Conservation (phyloP, 37 sponge, comb jelly and placozoan genomes). For the Halichondria panicea region DNA sequence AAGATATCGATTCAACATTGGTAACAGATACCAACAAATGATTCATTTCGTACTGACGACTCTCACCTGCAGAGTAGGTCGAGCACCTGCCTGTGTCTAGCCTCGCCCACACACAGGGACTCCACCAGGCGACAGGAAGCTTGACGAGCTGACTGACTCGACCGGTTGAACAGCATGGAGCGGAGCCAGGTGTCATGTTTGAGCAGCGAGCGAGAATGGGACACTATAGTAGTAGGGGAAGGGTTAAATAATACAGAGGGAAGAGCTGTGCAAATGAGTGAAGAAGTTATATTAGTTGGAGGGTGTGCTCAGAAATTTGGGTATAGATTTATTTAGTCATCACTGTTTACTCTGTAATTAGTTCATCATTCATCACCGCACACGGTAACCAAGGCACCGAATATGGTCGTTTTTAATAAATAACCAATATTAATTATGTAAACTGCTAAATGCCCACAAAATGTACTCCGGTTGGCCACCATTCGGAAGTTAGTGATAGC, state of each 20-base stretch:
- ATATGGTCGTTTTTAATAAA: too few species aligned
- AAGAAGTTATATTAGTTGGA: too few species aligned
- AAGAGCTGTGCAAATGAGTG: too few species aligned
- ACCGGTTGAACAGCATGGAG: constrained; percentile 80
- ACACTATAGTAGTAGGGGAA: not conserved
- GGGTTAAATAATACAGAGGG: not conserved
- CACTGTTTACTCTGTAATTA: too few species aligned
- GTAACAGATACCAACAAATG: not conserved
- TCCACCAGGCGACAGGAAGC: constrained; percentile 63
- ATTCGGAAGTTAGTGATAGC: too few species aligned
- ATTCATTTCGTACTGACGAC: not conserved
- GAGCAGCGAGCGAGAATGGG: constrained; percentile 40
- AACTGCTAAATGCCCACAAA: too few species aligned
- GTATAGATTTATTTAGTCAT: too few species aligned
- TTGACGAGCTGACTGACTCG: constrained; percentile 64
- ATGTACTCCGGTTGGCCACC: too few species aligned
- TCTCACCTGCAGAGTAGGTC: constrained; percentile 80
- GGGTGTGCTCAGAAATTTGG: too few species aligned
- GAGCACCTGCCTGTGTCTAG: constrained; percentile 62
- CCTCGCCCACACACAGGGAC: constrained; percentile 65
- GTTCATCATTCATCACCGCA: too few species aligned
- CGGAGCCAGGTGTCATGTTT: constrained; percentile 78
- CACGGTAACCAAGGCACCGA: too few species aligned
- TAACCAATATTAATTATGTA: too few species aligned
- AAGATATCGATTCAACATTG: not conserved